Base-by-base conservation (phyloP, 2,113 vertebrate genomes). In the Daphoenositta chrysoptera region DNA sequence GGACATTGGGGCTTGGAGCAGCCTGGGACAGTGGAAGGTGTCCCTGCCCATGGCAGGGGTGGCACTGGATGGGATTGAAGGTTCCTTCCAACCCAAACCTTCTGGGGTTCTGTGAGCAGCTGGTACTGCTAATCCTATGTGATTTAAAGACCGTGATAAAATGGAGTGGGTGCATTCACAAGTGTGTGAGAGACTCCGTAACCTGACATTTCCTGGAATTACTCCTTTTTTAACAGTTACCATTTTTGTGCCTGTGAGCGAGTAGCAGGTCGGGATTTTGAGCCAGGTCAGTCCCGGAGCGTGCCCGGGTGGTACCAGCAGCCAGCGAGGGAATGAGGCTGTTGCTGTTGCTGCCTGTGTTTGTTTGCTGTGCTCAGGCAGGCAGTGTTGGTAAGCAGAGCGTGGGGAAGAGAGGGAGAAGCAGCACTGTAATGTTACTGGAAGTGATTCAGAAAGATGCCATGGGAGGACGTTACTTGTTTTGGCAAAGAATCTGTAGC, bases 31-130 rank as follows among this genome's bases (percentile, higher is more conserved):
- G 53, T 22, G 45, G 63, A 0, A 68, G 45, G 33, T 44, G 72
- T 68, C 83, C 27, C 53, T 68, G 72, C 21, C 30, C 45, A 44
- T 51, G 72, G 27, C 53, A 18, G 26, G 26, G 61, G 14, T 27
- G 37, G 44, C 0, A 18, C 9, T 31, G 53, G 21, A 2, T 27
- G 53, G 0, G 0, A 0, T 58, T 31, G 26, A 2, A 18, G 1
- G 6, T 37, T 0, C 33, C 9, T 60, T 51, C 22, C 22, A 20
- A 5, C 27, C 15, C 44, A 65, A 33, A 28, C 7, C 4, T 24
- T 17, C 26, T 27, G 2, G 8, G 37, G 6, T 31, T 60, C 69
- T 39, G 1, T 27, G 60, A 24, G 37, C 13, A 39, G 44, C 44
- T 58, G 47, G 15, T 22, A 2, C 2, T 51, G 2, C 39, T 37